Percentiles rank a stretch among this genome's conserved stretches.
These are phyloP conservation scores for Oceanodroma leucorhoa DNA, from an alignment of 2,797 vertebrate genomes.

Conservation along the genomic window DNA sequence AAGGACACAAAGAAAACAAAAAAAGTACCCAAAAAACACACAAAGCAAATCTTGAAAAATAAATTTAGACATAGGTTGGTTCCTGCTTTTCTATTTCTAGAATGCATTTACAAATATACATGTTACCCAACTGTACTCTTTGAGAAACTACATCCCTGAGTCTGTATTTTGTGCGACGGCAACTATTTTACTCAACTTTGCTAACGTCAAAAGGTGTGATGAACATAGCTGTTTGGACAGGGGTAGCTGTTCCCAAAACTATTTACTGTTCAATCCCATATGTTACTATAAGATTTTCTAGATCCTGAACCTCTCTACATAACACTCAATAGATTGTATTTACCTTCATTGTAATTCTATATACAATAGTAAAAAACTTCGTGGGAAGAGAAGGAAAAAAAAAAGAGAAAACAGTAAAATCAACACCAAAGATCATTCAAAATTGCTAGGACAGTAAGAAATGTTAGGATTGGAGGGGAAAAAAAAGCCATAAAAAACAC, in stretches of 20 bases:
- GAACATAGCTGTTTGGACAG: neutral
- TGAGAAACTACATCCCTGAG: neutral
- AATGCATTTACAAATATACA: neutral
- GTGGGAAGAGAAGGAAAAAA: neutral
- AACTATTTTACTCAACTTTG: neutral
- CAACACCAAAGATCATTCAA: neutral
- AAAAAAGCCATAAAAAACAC: neutral
- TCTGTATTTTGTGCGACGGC: neutral
- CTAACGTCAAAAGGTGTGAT: neutral
- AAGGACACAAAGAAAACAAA: neutral
- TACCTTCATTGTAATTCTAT: neutral
- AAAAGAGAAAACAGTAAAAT: neutral
- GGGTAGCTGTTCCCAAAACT: neutral
- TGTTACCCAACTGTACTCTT: neutral
- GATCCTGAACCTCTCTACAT: neutral
- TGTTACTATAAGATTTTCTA: neutral
- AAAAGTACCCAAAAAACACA: accelerated
- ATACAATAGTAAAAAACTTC: neutral
- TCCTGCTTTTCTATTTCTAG: neutral
- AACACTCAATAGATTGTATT: neutral
- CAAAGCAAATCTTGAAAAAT: neutral
- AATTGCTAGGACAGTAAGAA: neutral
- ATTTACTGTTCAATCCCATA: neutral
- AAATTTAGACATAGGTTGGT: neutral
- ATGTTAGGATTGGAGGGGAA: neutral